Evolutionary conservation across 1,140 invertebrate genomes (phyloP).

Genomic region (Drosophila truncata): DNA sequence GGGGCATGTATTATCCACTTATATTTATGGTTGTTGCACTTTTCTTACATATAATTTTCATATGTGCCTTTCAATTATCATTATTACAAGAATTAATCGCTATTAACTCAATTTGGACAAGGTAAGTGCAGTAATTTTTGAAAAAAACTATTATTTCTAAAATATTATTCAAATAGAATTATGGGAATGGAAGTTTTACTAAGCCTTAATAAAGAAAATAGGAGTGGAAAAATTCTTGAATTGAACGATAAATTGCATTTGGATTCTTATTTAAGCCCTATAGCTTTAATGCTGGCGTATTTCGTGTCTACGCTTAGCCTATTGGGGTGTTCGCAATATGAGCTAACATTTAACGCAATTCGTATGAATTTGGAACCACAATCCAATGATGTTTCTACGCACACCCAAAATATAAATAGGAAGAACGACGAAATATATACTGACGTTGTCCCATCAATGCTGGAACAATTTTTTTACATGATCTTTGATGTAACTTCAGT

Average conservation of each 20-base stretch:
- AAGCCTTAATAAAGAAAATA: slow-evolving; percentile 87
- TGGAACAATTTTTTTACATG: slow-evolving; percentile 88
- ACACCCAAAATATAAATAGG: not conserved
- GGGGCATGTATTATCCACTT: slow-evolving; percentile 33
- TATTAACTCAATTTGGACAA: slow-evolving; percentile 88
- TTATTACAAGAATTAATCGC: slow-evolving; percentile 88
- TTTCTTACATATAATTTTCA: slow-evolving; percentile 40
- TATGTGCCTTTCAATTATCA: slow-evolving; percentile 52
- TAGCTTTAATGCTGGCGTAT: slow-evolving; percentile 91
- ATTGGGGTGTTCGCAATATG: slow-evolving; percentile 88
- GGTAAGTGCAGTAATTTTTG: slow-evolving; percentile 83
- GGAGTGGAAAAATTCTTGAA: slow-evolving; percentile 83
- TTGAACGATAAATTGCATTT: slow-evolving; percentile 86
- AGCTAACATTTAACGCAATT: slow-evolving; percentile 33
- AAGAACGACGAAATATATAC: not conserved
- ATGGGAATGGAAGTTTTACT: slow-evolving; percentile 88
- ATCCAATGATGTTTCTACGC: not conserved
- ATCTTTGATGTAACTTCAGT: slow-evolving; percentile 89
- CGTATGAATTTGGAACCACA: slow-evolving; percentile 29
- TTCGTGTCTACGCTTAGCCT: slow-evolving; percentile 90
- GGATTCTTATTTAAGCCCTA: slow-evolving; percentile 90
- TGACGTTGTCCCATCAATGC: slow-evolving; percentile 79
- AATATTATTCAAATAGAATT: slow-evolving; percentile 86
- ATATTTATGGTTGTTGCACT: slow-evolving; percentile 36
- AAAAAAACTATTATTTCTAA: slow-evolving; percentile 40